Evolutionary conservation across 2,888 invertebrate species (phyloP).

Genomic region (Adineta ricciae): DNA sequence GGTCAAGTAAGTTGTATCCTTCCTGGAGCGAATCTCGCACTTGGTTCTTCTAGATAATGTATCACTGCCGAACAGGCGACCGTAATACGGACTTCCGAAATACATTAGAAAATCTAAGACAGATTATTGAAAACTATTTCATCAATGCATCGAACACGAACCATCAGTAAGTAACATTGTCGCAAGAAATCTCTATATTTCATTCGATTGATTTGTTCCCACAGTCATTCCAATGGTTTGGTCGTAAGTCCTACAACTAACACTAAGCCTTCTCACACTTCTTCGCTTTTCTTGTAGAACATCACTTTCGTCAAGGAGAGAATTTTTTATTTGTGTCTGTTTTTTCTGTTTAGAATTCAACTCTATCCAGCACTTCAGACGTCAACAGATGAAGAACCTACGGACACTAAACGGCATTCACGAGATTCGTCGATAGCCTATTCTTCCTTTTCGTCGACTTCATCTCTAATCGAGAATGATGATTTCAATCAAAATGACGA

Average conservation of each 20-base stretch:
- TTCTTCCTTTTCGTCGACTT: neutral
- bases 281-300: neutral
- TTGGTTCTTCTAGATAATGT: neutral
- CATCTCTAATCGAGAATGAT: neutral
- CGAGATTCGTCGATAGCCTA: neutral
- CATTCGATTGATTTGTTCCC: neutral
- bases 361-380: neutral
- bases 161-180: neutral
- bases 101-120: conserved; percentile 2
- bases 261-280: neutral
- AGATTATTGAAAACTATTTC: neutral
- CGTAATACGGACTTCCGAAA: neutral
- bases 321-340: neutral
- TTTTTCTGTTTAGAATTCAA: neutral
- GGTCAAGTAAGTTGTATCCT: neutral
- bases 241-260: neutral
- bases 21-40: no score
- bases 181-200: neutral
- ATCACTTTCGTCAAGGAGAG: neutral
- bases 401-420: neutral
- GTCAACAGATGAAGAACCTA: neutral
- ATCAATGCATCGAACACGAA: neutral
- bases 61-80: neutral
- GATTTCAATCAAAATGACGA: neutral
- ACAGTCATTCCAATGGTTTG: neutral